phyloP scores from a whole-genome alignment of 2,797 vertebrate species.

The Serranus cabrilla region DNA sequence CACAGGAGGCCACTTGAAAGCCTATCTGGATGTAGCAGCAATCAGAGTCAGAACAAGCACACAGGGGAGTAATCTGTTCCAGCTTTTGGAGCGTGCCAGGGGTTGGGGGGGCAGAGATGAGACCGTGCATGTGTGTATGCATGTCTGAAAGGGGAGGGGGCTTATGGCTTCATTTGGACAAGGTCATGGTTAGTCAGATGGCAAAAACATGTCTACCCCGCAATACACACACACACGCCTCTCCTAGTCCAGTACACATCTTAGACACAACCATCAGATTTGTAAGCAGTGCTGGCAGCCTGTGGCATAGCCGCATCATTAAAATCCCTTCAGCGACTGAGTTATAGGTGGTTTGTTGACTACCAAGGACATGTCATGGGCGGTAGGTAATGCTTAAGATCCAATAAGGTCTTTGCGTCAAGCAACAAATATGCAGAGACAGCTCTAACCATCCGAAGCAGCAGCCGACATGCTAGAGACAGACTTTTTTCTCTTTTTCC shows the following conservation, averaged over 20 bases:
- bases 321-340: slow-evolving; percentile 77
- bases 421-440: slow-evolving; percentile 77
- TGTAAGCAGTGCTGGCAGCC: slow-evolving; percentile 69
- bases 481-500: slow-evolving; percentile 40
- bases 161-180: slow-evolving; percentile 73
- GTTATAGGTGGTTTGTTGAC: slow-evolving; percentile 81
- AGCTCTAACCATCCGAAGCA: slow-evolving; percentile 65
- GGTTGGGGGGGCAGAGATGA: slow-evolving; percentile 64
- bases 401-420: slow-evolving; percentile 72
- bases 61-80: slow-evolving; percentile 87
- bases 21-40: slow-evolving; percentile 85
- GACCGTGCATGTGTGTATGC: slow-evolving; percentile 27
- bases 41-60: slow-evolving; percentile 84
- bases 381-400: slow-evolving; percentile 74
- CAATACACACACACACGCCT: not conserved
- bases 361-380: slow-evolving; percentile 78
- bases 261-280: slow-evolving; percentile 61
- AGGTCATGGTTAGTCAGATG: slow-evolving; percentile 77
- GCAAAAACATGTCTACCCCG: slow-evolving; percentile 57
- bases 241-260: slow-evolving; percentile 66
- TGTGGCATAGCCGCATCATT: slow-evolving; percentile 75
- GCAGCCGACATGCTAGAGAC: slow-evolving; percentile 49
- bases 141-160: not conserved
- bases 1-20: slow-evolving; percentile 87
- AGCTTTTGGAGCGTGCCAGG: slow-evolving; percentile 83